Percentiles rank a stretch among this genome's conserved stretches.
These are phyloP conservation scores for Pseudonaja textilis DNA, from an alignment of 2,113 vertebrate species.

Conservation along the genomic window DNA sequence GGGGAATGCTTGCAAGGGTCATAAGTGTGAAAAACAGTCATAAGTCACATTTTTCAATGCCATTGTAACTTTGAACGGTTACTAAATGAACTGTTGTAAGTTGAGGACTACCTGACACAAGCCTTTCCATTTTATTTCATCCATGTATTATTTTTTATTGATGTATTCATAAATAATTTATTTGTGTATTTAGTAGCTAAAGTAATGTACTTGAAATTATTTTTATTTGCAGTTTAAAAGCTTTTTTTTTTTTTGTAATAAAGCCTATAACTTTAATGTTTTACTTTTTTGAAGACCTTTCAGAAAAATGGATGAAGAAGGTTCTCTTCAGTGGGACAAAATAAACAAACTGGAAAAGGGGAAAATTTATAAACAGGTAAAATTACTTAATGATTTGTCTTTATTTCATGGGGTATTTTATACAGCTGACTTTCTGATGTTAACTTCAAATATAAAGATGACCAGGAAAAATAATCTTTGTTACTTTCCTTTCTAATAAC, in stretches of 20 bases:
- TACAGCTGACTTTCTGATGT: neutral
- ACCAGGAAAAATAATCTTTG: fast-evolving
- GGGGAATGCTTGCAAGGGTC: too few relatives aligned
- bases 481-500: neutral
- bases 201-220: neutral
- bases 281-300: constrained; percentile 70
- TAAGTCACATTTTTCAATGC: too few relatives aligned
- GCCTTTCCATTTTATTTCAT: neutral
- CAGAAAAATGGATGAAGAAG: constrained; percentile 76
- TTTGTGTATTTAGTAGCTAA: constrained; percentile 12
- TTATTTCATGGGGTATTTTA: neutral
- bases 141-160: neutral
- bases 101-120: neutral
- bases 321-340: constrained; percentile 79
- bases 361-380: constrained; percentile 81
- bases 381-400: neutral
- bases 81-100: too few relatives aligned
- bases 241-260: neutral
- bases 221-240: neutral
- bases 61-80: too few relatives aligned
- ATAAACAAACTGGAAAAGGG: constrained; percentile 78
- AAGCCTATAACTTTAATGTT: constrained; percentile 29
- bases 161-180: neutral
- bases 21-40: too few relatives aligned
- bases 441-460: neutral